Base-by-base conservation (phyloP, 2,797 vertebrate species). In the Salarias fasciatus region DNA sequence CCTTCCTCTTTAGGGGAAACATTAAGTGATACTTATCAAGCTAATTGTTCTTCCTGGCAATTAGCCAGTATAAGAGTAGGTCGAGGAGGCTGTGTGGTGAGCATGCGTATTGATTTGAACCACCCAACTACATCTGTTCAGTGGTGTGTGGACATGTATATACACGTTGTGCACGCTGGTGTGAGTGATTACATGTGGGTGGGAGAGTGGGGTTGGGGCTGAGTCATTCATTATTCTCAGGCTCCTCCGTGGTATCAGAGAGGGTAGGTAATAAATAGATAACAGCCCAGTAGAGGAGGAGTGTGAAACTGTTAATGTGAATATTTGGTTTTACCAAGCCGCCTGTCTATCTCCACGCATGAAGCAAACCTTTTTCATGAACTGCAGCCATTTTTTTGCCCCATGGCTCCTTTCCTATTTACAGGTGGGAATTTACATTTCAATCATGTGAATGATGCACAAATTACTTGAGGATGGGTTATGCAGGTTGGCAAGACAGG, bases 31-130 rank as follows among this genome's bases (percentile, higher is more conserved):
- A 71, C 80, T 82, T 87, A 87, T 89, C 73, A 13, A 47, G 66
- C 76, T 91, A 84, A 91, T 89, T 90, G 83, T 88, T 88, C 81
- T 77, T 63, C 35, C 68, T 74, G 81, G 80, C 71, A 86, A 85
- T 83, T 86, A 88, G 64, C 57, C 60, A 51, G 53, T 31, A 57
- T 69, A 76, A 81, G 72, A 72, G 54, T 54, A 63, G 77, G 72
- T 79, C 45, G 55, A 69, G 47, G 53, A 77, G 33, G 48, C 13
- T 57, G 36, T 56, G 68, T 62, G 60, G 76, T 79, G 56, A 55
- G 49, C 71, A 67, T 75, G 70, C 70, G 76, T 76, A 81, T 87
- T 47, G 84, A 89, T 87, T 80, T 1, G 40, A 85, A 80, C 86
- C 80, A 70, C 69, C 69, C 36, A 75, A 53, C 61, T 67, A 75